These are phyloP conservation scores for Ditylenchus weischeri DNA, from an alignment of 2,888 invertebrate genomes.

Conservation along the genomic window DNA sequence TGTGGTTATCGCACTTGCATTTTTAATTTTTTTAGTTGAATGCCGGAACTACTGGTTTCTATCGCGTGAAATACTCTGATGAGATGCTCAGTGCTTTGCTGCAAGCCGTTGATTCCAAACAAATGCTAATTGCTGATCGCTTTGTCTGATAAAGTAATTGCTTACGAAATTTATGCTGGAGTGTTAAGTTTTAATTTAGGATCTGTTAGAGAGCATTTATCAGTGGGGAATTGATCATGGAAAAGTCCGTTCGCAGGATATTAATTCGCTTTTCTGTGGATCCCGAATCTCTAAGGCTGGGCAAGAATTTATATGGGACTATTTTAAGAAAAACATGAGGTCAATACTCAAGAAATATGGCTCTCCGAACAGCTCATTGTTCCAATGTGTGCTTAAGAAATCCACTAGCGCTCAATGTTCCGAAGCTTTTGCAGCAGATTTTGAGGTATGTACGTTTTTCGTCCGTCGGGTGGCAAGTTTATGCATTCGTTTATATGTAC, in stretches of 20 bases:
- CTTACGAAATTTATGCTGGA: too few species aligned
- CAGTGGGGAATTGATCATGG: slow-evolving; percentile 47
- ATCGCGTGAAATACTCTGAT: slow-evolving; percentile 69
- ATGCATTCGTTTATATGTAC: too few species aligned
- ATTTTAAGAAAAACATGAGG: slow-evolving; percentile 48
- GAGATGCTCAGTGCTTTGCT: slow-evolving; percentile 60
- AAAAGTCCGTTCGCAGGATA: slow-evolving; percentile 53
- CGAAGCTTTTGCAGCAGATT: slow-evolving; percentile 33
- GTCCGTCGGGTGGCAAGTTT: background rate
- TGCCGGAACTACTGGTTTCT: slow-evolving; percentile 64
- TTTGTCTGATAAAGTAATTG: too few species aligned
- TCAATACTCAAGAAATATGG: slow-evolving; percentile 42
- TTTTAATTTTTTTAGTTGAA: background rate
- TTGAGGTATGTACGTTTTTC: slow-evolving; percentile 26
- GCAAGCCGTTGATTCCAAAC: slow-evolving; percentile 75
- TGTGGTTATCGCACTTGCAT: background rate
- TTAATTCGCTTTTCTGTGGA: slow-evolving; percentile 32
- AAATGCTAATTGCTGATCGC: slow-evolving; percentile 81
- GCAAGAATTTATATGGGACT: slow-evolving; percentile 47
- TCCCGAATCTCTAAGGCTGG: slow-evolving; percentile 31
- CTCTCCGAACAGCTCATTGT: slow-evolving; percentile 45
- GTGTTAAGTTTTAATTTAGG: background rate
- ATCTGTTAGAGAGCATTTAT: slow-evolving; percentile 40
- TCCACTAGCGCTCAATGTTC: slow-evolving; percentile 30
- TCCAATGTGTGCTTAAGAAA: slow-evolving; percentile 42